Evolutionary conservation across 2,113 vertebrate genomes (phyloP).

Genomic region (Panurus biarmicus): DNA sequence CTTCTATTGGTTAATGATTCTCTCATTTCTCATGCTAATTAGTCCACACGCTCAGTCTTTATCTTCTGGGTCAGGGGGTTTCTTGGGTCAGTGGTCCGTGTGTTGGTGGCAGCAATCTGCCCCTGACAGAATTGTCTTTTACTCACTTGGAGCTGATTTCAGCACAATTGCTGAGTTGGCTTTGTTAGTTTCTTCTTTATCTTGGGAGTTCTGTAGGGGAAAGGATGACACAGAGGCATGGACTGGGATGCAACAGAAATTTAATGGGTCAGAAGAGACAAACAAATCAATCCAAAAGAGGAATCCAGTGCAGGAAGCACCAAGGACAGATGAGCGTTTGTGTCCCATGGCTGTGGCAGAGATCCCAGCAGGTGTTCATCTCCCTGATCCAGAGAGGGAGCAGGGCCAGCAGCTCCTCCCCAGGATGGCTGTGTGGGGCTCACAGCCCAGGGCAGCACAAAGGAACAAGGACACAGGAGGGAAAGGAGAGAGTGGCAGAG

Average conservation of each 20-base stretch:
- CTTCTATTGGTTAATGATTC: neutral
- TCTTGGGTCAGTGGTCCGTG: neutral
- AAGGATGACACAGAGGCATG: neutral
- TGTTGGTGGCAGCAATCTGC: neutral
- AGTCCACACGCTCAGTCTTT: neutral
- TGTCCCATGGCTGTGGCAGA: too few species aligned
- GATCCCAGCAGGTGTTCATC: neutral
- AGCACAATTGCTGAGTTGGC: neutral
- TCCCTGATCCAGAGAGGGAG: neutral
- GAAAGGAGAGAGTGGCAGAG: neutral
- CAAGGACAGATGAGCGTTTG: neutral
- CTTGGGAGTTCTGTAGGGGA: neutral
- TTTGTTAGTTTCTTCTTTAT: neutral
- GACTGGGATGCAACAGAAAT: neutral
- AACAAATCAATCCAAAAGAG: neutral
- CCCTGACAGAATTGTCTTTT: neutral
- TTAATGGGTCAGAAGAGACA: neutral
- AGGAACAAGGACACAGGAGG: neutral
- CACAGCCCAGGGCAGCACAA: neutral
- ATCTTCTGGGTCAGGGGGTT: neutral
- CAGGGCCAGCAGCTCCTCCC: neutral
- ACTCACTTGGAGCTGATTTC: neutral
- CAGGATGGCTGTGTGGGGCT: neutral
- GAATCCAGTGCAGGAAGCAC: too few species aligned
- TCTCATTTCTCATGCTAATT: neutral